A percentile compares a stretch with the other conserved stretches of the same genome.
Evolutionary conservation across 2,888 invertebrate genomes (phyloP).

Genomic region (Drosophila tripunctata): DNA sequence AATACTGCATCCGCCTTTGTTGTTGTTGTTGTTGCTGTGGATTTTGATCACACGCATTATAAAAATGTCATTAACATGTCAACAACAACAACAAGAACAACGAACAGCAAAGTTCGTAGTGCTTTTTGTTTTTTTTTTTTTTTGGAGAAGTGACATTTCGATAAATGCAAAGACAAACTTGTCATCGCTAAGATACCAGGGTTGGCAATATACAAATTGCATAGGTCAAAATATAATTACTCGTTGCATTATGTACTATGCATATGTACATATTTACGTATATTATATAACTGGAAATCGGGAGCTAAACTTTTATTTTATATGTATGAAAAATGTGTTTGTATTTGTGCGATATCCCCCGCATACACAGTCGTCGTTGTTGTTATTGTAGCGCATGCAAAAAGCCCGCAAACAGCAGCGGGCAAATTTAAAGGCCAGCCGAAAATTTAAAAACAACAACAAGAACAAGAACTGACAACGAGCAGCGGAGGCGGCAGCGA

Average conservation of each 20-base stretch:
- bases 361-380: not conserved
- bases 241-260: too few species aligned
- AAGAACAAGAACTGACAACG: slow-evolving; percentile 41
- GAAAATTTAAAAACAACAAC: slow-evolving; percentile 31
- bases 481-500: slow-evolving; percentile 40
- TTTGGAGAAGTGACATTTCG: slow-evolving; percentile 15
- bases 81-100: too few species aligned
- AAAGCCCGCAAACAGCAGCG: slow-evolving; percentile 36
- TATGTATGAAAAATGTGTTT: not conserved
- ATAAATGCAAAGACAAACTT: slow-evolving; percentile 23
- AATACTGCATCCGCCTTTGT: slow-evolving; percentile 74
- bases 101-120: slow-evolving; percentile 63
- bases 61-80: slow-evolving; percentile 80
- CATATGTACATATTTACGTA: not conserved
- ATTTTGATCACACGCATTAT: slow-evolving; percentile 59
- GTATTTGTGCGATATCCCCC: slow-evolving; percentile 18
- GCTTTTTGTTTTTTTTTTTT: too few species aligned
- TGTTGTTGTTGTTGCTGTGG: slow-evolving; percentile 30
- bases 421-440: slow-evolving; percentile 39
- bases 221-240: too few species aligned
- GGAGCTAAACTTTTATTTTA: not conserved
- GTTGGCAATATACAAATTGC: not conserved
- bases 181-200: not conserved
- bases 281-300: not conserved
- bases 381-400: slow-evolving; percentile 32